Percentiles rank a stretch among this genome's conserved stretches.
phyloP scores from a whole-genome alignment of 1,140 invertebrate genomes.

The Bombus sylvicola region DNA sequence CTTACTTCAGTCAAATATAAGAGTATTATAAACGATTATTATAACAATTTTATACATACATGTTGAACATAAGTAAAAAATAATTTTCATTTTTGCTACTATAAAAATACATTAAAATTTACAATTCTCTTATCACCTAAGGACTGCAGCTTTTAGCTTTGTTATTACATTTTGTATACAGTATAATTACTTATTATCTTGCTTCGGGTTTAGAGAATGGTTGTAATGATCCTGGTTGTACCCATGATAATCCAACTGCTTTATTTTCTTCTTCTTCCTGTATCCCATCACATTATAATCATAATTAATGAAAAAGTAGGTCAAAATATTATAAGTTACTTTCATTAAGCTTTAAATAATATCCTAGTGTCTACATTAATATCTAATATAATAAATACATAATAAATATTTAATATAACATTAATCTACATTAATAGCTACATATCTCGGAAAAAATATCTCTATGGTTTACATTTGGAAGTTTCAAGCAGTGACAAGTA shows the following conservation, averaged over 20 bases:
- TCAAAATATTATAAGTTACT: background rate
- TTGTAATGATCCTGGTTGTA: constrained; percentile 88
- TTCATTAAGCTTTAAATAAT: too few relatives aligned
- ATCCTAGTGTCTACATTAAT: too few relatives aligned
- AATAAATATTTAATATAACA: too few relatives aligned
- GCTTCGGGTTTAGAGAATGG: constrained; percentile 86
- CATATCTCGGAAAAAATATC: too few relatives aligned
- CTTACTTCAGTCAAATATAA: constrained; percentile 47
- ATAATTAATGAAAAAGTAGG: background rate
- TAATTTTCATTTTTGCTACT: constrained; percentile 33
- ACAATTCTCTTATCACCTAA: constrained; percentile 26
- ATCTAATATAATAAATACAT: too few relatives aligned
- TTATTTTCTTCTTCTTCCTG: constrained; percentile 75
- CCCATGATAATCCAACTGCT: constrained; percentile 88
- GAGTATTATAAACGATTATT: constrained; percentile 33
- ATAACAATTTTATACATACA: background rate
- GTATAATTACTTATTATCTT: constrained; percentile 71
- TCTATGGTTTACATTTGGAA: background rate
- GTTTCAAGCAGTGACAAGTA: background rate
- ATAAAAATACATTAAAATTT: constrained; percentile 55
- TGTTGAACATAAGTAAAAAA: constrained; percentile 44
- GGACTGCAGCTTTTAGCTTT: constrained; percentile 38
- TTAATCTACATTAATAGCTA: too few relatives aligned
- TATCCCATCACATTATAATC: constrained; percentile 21
- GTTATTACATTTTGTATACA: constrained; percentile 16